Evolutionary conservation across 53 echinoderm and acorn worm species (phyloP), one percentile per base, ranked within the genome.

Genomic region (Apostichopus leukothele): DNA sequence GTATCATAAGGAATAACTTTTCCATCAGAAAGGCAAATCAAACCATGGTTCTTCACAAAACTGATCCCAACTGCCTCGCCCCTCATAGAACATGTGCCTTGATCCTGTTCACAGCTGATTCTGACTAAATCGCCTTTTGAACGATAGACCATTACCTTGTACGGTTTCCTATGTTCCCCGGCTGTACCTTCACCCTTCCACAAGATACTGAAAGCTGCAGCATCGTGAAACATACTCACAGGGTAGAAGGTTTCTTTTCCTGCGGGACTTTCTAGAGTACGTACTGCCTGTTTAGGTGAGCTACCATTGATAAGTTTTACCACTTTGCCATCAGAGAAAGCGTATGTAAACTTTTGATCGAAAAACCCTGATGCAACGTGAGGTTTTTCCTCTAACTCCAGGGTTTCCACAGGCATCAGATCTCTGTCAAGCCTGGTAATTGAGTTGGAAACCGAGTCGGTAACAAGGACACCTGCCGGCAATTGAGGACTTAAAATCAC

Each of bases 71-170:
- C 6, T 21, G 71, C 71, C 5, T 71, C 71, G 20, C 18, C 6
- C 6, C 20, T 13, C n/a, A 6, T 71, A 6, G 71, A 71, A 71
- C 18, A 71, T 13, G 71, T 71, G 20, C 71, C 14, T 19, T 39
- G 39, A 39, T 39, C 39, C 39, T 39, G 39, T 19, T 13, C 71
- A 19, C 18, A n/a, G 18, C 71, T 71, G 18, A 71, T 71, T 19
- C 71, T 71, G 5, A 18, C 20, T n/a, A 71, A 71, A 5, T 71
- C 71, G 18, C 71, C 71, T 6, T n/a, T 71, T 18, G 71, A 71
- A 71, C 18, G 18, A n/a, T 71, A 71, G 18, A 71, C 71, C 71
- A 71, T 71, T 71, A 71, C 71, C 18, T 71, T 71, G 71, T n/a
- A 71, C 5, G 5, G 16, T 71, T 18, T 71, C 20, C 18, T 18